Evolutionary conservation across 2,888 invertebrate species (phyloP).

Genomic region (Pterostichus madidus): DNA sequence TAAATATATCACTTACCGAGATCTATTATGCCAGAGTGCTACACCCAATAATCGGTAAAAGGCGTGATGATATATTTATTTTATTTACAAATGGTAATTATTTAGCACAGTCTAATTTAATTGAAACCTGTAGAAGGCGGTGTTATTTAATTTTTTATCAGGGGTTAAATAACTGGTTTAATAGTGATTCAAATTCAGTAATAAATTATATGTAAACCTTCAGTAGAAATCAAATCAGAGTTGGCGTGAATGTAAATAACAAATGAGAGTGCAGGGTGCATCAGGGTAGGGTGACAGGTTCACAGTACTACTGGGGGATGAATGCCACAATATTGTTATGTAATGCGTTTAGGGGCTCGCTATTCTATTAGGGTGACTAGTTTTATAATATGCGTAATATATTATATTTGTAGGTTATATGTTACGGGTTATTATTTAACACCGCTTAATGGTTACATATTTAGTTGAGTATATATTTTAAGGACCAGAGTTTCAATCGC

Average conservation of each 20-base stretch:
- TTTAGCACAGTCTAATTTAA: no score
- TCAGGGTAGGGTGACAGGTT: slow-evolving; percentile 6
- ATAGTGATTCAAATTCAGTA: neutral
- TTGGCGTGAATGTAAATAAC: slow-evolving; percentile 49
- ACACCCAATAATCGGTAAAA: no score
- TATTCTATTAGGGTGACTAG: slow-evolving; percentile 43
- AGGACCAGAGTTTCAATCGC: no score
- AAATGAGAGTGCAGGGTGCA: slow-evolving; percentile 49
- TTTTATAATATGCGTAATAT: slow-evolving; percentile 49
- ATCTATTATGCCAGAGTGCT: no score
- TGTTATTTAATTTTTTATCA: no score
- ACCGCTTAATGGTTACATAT: no score
- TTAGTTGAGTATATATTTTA: no score
- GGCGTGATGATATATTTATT: no score
- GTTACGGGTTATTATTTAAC: slow-evolving; percentile 9
- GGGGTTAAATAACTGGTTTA: neutral
- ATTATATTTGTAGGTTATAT: slow-evolving; percentile 34
- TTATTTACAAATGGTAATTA: no score
- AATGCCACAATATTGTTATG: slow-evolving; percentile 54
- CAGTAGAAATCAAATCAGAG: slow-evolving; percentile 50
- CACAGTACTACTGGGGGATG: neutral
- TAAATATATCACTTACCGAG: no score
- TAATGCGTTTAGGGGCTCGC: slow-evolving; percentile 49
- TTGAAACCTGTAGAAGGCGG: no score
- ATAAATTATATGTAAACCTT: slow-evolving; percentile 15